Evolutionary conservation across 2,888 invertebrate species (phyloP), one percentile per base, ranked within the genome.

Genomic region (Tyria jacobaeae): DNA sequence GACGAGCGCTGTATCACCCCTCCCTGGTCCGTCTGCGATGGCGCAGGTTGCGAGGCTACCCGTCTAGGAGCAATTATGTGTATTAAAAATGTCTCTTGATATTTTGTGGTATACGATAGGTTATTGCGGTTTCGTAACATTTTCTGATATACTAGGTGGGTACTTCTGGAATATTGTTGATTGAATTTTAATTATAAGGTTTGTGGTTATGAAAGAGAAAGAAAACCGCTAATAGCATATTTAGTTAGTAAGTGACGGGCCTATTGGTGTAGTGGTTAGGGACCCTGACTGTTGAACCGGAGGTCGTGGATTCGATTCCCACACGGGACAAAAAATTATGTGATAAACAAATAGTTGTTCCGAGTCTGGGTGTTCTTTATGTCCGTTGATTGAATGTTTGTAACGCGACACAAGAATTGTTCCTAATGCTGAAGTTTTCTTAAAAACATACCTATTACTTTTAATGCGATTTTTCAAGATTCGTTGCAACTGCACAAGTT

Each of bases 11-110:
- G 57, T 66, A 60, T 69, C 61, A 60, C 73, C 80, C 68, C 68
- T 67, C 78, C 73, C 79, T 75, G 68, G 73, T 58, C 73, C 80
- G 84, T 87, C 89, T 87, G 86, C 84, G 80, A 79, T 70, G 67
- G 81, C 84, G 82, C 84, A 82, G 74, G 64, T 73, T 66, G 61
- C 64, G 69, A 76, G 67, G 81, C 75, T 82, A 79, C 76, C 75
- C 80, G 79, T 80, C 80, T 79, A 76, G 59, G 64, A 78, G 71
- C 80, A 81, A 85, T 85, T 82, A 85, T 73, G 71, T 75, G 76
- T 75, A 78, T 80, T 82, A 81, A 76, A 77, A 78, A 65, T 77
- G 72, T 34, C 34, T 50, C 55, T 62, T 72, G 73, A 78, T 71
- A 66, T 76, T 75, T 73, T 53, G 66, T 66, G 55, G 41, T 64